A percentile compares a stretch with the other conserved stretches of the same genome.
These are phyloP conservation scores for Montipora capricornis DNA, from an alignment of 64 coral and sea anemone genomes.

Conservation along the genomic window DNA sequence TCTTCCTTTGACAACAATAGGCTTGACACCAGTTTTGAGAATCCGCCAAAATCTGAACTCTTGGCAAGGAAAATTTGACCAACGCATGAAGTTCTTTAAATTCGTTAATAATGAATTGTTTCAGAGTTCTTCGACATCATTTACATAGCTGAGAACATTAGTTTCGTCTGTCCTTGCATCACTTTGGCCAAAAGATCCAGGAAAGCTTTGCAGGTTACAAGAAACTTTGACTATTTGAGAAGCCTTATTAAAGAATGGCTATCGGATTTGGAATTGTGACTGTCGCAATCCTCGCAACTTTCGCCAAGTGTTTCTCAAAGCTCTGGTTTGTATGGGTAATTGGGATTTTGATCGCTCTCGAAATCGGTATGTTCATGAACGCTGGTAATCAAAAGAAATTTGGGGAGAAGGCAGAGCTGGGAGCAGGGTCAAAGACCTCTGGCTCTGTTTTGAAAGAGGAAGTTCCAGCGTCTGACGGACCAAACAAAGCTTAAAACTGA, in stretches of 20 bases:
- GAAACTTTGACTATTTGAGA: background rate
- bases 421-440: background rate
- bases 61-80: too few relatives aligned
- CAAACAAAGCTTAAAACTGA: background rate
- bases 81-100: too few relatives aligned
- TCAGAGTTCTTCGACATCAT: too few relatives aligned
- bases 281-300: background rate
- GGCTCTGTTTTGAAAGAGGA: background rate
- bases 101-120: too few relatives aligned
- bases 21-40: constrained; percentile 4
- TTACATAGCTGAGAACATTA: too few relatives aligned
- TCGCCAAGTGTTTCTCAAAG: constrained; percentile 34
- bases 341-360: background rate
- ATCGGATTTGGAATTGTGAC: constrained; percentile 27
- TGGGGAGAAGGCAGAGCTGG: background rate
- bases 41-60: background rate
- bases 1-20: background rate
- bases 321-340: constrained; percentile 36
- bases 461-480: background rate
- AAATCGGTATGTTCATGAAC: constrained; percentile 19
- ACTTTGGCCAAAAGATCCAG: too few relatives aligned
- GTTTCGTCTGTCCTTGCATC: background rate
- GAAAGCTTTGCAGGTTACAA: too few relatives aligned
- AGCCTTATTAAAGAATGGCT: background rate
- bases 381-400: constrained; percentile 16